Evolutionary conservation across 2,888 invertebrate species (phyloP).

Genomic region (Drosophila merina): DNA sequence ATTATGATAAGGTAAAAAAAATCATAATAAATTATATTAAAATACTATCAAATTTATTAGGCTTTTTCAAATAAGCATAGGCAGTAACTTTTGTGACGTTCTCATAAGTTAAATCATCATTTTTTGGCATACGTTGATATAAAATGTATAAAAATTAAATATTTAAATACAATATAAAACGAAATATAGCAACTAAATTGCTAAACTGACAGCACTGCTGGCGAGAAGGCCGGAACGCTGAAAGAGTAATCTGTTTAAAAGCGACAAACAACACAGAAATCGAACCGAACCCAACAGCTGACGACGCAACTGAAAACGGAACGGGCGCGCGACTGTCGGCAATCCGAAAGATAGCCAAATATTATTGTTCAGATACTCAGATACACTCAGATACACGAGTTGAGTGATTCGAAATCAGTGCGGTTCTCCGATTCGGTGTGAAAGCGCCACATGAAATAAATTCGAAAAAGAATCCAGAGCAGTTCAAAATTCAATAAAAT

Average conservation of each 20-base stretch:
- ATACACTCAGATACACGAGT: slow-evolving; percentile 45
- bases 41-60: no score
- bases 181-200: no score
- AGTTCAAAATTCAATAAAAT: slow-evolving; percentile 12
- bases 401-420: slow-evolving; percentile 38
- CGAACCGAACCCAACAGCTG: background rate
- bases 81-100: no score
- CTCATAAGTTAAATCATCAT: no score
- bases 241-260: slow-evolving; percentile 29
- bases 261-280: slow-evolving; percentile 48
- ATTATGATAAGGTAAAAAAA: no score
- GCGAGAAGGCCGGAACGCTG: background rate
- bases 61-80: no score
- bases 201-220: no score
- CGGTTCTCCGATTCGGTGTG: slow-evolving; percentile 27
- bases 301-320: slow-evolving; percentile 44
- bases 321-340: slow-evolving; percentile 69
- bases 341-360: slow-evolving; percentile 43
- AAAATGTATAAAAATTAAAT: no score
- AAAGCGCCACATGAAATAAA: slow-evolving; percentile 5
- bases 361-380: slow-evolving; percentile 33
- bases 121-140: no score
- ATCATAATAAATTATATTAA: no score
- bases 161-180: no score
- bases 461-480: slow-evolving; percentile 2